Percentiles rank a stretch among this genome's conserved stretches.
phyloP scores from a whole-genome alignment of 1,140 invertebrate genomes.

The Leucophenga varia region DNA sequence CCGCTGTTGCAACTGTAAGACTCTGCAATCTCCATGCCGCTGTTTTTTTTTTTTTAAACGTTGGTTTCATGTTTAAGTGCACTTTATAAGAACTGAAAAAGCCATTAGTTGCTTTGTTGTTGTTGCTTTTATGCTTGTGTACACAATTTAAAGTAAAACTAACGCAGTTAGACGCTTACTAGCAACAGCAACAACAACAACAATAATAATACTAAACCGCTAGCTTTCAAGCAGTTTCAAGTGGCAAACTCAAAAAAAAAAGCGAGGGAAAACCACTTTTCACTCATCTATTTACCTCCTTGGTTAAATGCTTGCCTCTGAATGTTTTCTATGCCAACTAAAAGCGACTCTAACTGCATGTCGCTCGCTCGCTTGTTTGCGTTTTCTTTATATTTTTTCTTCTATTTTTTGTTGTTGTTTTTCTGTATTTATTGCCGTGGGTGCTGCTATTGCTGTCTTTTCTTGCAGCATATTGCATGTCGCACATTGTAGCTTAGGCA shows the following conservation, averaged over 20 bases:
- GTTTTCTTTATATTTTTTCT: conserved; percentile 13
- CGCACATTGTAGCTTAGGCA: no score
- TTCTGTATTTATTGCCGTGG: conserved; percentile 33
- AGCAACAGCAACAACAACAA: no score
- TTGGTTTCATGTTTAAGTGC: conserved; percentile 1
- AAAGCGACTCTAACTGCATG: no score
- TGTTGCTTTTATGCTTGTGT: conserved; percentile 17
- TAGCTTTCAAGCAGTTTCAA: conserved; percentile 49
- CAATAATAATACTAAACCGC: no score
- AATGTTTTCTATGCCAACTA: no score
- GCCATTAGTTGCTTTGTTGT: neutral
- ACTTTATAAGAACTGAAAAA: neutral
- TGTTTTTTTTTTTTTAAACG: no score
- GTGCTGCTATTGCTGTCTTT: conserved; percentile 43
- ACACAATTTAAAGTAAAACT: conserved; percentile 49
- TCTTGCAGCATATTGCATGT: conserved; percentile 52
- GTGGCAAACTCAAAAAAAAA: conserved; percentile 9
- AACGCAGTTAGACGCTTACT: conserved; percentile 42
- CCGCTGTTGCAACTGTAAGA: conserved; percentile 22
- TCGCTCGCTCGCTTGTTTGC: no score
- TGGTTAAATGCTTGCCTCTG: no score
- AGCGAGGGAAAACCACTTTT: conserved; percentile 49
- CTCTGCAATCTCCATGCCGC: conserved; percentile 8
- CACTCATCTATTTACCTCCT: conserved; percentile 18
- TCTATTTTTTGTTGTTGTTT: conserved; percentile 22